Conservation (phyloP, 1,140 invertebrate species). For the Protaetia brevitarsis region DNA sequence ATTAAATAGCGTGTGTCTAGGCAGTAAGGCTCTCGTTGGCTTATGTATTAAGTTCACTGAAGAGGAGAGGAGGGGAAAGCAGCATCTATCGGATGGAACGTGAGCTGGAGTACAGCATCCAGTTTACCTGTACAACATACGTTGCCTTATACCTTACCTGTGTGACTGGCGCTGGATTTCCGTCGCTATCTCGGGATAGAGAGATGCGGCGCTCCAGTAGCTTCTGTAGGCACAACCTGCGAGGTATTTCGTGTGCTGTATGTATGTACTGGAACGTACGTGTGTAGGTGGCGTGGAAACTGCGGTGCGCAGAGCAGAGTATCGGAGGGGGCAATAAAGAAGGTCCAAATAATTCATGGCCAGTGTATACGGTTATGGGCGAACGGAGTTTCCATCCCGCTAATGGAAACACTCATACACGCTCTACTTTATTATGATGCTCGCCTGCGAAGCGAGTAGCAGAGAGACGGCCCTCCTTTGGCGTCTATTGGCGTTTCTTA, state of each 20-base stretch:
- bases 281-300: neutral
- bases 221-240: no score
- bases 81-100: neutral
- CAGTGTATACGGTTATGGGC: slow-evolving; percentile 28
- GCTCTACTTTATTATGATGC: slow-evolving; percentile 26
- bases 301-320: slow-evolving; percentile 4
- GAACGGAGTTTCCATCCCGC: slow-evolving; percentile 25
- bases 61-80: neutral
- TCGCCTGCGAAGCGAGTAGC: neutral
- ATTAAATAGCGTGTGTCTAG: slow-evolving; percentile 10
- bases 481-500: neutral
- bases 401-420: slow-evolving; percentile 28
- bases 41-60: neutral
- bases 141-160: no score
- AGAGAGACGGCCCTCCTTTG: no score
- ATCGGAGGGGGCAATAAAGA: slow-evolving; percentile 23
- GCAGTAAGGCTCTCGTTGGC: neutral
- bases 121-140: no score
- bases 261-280: no score
- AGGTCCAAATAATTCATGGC: slow-evolving; percentile 30
- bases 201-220: no score
- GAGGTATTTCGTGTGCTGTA: no score
- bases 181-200: no score
- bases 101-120: neutral
- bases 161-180: no score